Percentiles rank a stretch among this genome's conserved stretches.
Evolutionary conservation across 2,113 vertebrate species (phyloP).

Genomic region (Scomber japonicus): DNA sequence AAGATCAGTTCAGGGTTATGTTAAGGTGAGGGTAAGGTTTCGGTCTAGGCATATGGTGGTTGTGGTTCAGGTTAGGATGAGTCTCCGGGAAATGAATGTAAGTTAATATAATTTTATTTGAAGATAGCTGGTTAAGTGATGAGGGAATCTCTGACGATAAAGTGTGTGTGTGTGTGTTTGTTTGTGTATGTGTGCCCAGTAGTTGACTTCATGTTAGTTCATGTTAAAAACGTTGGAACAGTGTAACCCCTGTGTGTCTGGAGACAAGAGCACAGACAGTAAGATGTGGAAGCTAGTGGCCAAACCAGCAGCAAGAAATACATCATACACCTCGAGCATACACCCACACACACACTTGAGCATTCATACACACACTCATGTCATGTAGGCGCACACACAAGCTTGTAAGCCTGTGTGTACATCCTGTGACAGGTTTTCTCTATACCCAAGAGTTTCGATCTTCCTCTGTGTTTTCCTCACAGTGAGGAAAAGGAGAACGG

Average conservation of each 20-base stretch:
- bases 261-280: conserved; percentile 35
- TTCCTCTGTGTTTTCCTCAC: conserved; percentile 42
- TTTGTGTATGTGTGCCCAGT: conserved; percentile 25
- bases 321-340: conserved; percentile 6
- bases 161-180: conserved; percentile 15
- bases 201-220: not conserved
- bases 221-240: conserved; percentile 30
- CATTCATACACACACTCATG: not conserved
- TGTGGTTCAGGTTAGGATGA: too few relatives aligned
- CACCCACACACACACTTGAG: not conserved
- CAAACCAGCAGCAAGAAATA: conserved; percentile 40
- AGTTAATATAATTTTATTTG: conserved; percentile 45
- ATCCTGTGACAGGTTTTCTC: conserved; percentile 44
- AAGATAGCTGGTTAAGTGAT: conserved; percentile 80
- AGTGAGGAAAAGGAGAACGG: conserved; percentile 13
- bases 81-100: too few relatives aligned
- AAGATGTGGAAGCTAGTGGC: conserved; percentile 28
- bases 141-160: conserved; percentile 72
- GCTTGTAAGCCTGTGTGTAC: conserved; percentile 8
- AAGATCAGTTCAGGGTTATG: too few relatives aligned
- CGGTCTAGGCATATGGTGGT: too few relatives aligned
- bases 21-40: too few relatives aligned
- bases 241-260: conserved; percentile 30
- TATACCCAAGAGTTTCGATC: conserved; percentile 39
- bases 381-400: not conserved